Conservation (phyloP, 2,113 vertebrate species). For the Takifugu bimaculatus region DNA sequence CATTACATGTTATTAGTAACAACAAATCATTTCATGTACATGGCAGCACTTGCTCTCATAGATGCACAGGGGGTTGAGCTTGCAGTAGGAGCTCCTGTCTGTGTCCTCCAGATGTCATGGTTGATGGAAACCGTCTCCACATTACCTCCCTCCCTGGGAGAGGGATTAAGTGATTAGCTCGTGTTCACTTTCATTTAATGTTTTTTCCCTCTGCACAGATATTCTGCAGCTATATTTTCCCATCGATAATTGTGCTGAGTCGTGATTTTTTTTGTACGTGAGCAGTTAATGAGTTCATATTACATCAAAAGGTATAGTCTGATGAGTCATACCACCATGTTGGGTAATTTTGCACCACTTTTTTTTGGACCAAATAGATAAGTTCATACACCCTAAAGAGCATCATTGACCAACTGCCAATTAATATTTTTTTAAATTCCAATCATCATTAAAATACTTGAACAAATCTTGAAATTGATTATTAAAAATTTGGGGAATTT, state of each 20-base stretch:
- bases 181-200: slow-evolving; percentile 8
- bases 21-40: slow-evolving; percentile 41
- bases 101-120: slow-evolving; percentile 51
- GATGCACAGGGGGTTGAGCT: not conserved
- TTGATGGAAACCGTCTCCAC: slow-evolving; percentile 45
- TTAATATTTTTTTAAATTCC: too few relatives aligned
- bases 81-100: slow-evolving; percentile 17
- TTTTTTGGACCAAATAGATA: too few relatives aligned
- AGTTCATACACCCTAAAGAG: too few relatives aligned
- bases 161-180: slow-evolving; percentile 31
- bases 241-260: slow-evolving; percentile 32
- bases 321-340: not conserved
- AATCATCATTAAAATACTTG: too few relatives aligned
- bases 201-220: not conserved
- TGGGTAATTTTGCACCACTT: too few relatives aligned
- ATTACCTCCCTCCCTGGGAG: slow-evolving; percentile 12
- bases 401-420: too few relatives aligned
- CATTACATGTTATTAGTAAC: slow-evolving; percentile 43
- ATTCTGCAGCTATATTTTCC: slow-evolving; percentile 7
- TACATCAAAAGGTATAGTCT: not conserved
- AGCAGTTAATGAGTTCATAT: slow-evolving; percentile 2
- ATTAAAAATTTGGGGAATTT: too few relatives aligned
- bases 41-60: not conserved
- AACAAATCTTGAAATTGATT: too few relatives aligned
- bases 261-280: slow-evolving; percentile 2